phyloP scores from a whole-genome alignment of 2,888 invertebrate genomes.

The Scrobipalpa atriplicella region DNA sequence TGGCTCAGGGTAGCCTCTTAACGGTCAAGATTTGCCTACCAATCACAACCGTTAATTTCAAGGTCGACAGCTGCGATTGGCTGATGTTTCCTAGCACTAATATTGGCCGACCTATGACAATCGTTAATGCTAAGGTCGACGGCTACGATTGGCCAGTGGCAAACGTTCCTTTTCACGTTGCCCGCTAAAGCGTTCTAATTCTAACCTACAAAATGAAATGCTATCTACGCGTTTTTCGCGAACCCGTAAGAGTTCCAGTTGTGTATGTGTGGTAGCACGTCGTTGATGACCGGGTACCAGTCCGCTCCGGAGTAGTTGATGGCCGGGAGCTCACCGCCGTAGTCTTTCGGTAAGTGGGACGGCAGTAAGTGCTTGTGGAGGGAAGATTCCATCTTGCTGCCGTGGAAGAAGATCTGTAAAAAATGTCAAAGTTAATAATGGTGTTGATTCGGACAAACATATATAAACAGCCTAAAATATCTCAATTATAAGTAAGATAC shows the following conservation, averaged over 20 bases:
- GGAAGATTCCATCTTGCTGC: slow-evolving; percentile 87
- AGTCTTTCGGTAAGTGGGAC: slow-evolving; percentile 88
- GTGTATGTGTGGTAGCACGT: slow-evolving; percentile 85
- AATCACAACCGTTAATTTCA: background rate
- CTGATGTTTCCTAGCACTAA: background rate
- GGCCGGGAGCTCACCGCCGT: slow-evolving; percentile 88
- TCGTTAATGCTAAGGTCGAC: background rate
- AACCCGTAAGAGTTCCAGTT: slow-evolving; percentile 88
- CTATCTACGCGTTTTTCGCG: slow-evolving; percentile 72
- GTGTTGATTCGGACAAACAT: background rate
- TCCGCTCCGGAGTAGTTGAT: slow-evolving; percentile 90
- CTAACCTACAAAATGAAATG: slow-evolving; percentile 17
- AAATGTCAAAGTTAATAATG: background rate
- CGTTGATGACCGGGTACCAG: slow-evolving; percentile 88
- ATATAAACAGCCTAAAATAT: too few relatives aligned
- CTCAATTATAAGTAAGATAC: too few relatives aligned
- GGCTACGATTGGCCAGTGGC: background rate
- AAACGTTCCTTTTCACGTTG: slow-evolving; percentile 3
- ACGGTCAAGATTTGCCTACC: background rate
- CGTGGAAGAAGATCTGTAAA: slow-evolving; percentile 91
- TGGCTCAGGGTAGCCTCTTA: too few relatives aligned
- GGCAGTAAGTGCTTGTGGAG: slow-evolving; percentile 88
- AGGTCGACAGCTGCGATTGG: background rate
- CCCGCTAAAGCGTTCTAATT: slow-evolving; percentile 6
- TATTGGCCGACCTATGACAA: slow-evolving; percentile 2